Conservation (phyloP, 1,140 invertebrate species). For the Coboldia fuscipes region DNA sequence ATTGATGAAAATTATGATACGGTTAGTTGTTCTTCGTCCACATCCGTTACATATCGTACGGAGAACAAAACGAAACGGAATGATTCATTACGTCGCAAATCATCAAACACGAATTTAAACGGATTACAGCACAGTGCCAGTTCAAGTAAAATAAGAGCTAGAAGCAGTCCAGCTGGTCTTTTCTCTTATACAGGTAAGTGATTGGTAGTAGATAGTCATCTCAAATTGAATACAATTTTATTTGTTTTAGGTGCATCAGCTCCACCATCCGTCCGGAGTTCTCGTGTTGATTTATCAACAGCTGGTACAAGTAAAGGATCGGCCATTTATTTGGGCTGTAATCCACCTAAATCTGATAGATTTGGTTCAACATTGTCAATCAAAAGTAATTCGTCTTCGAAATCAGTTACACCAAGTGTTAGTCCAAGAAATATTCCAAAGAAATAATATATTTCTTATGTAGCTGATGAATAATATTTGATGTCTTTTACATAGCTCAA, state of each 20-base stretch:
- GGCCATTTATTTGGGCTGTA: conserved; percentile 21
- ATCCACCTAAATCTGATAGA: conserved; percentile 11
- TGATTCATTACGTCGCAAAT: too few species aligned
- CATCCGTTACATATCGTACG: conserved; percentile 14
- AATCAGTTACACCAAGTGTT: too few species aligned
- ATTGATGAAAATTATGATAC: too few species aligned
- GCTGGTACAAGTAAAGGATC: conserved; percentile 29
- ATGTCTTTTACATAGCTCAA: too few species aligned
- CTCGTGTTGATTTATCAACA: conserved; percentile 36
- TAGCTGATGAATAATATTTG: too few species aligned
- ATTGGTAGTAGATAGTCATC: conserved; percentile 2
- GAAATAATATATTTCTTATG: too few species aligned
- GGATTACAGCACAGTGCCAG: conserved; percentile 26
- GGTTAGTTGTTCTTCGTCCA: neutral
- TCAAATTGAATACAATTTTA: conserved; percentile 3
- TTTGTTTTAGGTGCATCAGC: conserved; percentile 22
- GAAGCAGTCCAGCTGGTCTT: conserved; percentile 47
- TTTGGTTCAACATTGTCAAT: too few species aligned
- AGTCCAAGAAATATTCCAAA: too few species aligned
- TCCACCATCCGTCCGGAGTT: conserved; percentile 38
- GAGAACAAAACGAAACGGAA: conserved; percentile 13
- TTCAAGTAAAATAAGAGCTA: conserved; percentile 32
- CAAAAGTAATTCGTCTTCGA: too few species aligned
- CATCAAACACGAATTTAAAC: conserved; percentile 2
- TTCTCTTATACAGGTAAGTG: conserved; percentile 44